phyloP scores from a whole-genome alignment of 2,888 invertebrate species.

The Nudaria mundana region DNA sequence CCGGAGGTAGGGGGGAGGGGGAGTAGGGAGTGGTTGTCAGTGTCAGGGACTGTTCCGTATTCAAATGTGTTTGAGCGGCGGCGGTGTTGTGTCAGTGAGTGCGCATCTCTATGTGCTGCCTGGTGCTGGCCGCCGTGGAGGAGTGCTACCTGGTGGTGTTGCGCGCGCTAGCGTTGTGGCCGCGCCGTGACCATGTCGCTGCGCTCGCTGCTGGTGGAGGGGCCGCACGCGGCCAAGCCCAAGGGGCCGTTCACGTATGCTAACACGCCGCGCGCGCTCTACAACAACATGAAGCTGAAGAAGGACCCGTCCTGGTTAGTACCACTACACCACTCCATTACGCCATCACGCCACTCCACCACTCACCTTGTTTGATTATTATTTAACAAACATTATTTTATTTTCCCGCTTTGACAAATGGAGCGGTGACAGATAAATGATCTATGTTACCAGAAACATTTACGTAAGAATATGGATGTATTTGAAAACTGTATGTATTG shows the following conservation, averaged over 20 bases:
- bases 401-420: background rate
- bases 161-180: conserved; percentile 22
- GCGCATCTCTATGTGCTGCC: conserved; percentile 54
- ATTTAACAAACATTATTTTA: no score
- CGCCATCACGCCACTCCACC: background rate
- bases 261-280: conserved; percentile 82
- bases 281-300: conserved; percentile 79
- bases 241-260: conserved; percentile 81
- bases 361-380: no score
- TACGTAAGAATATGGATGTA: no score
- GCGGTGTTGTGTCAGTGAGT: conserved; percentile 1
- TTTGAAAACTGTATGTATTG: no score
- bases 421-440: no score
- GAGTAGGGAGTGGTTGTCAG: background rate
- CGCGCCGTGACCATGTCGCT: conserved; percentile 59
- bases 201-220: conserved; percentile 65
- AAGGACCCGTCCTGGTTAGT: conserved; percentile 69
- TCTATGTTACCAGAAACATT: no score
- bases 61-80: conserved; percentile 14
- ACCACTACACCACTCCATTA: background rate
- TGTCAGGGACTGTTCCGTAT: conserved; percentile 19
- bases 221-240: conserved; percentile 52
- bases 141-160: conserved; percentile 43
- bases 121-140: conserved; percentile 50
- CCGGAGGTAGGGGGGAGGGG: background rate